Percentiles rank a stretch among this genome's conserved stretches.
These are phyloP conservation scores for Tubulanus polymorphus DNA, from an alignment of 2,888 invertebrate species.

Conservation along the genomic window DNA sequence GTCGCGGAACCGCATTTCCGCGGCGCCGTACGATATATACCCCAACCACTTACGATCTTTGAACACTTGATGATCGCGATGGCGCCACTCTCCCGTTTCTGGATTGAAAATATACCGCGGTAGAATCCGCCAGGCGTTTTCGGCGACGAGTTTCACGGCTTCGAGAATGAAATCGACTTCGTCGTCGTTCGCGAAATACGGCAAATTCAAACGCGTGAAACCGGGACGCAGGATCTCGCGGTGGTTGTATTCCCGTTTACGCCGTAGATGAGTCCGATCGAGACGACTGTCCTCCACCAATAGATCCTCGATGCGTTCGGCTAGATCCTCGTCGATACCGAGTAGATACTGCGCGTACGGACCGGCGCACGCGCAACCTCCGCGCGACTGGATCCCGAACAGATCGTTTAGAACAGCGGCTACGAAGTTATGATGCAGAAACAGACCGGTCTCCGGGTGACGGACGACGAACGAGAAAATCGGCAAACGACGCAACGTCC, in stretches of 20 bases:
- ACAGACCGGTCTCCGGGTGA: slow-evolving; percentile 69
- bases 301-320: slow-evolving; percentile 70
- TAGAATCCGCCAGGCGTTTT: slow-evolving; percentile 80
- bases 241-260: slow-evolving; percentile 57
- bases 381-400: slow-evolving; percentile 76
- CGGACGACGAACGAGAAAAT: slow-evolving; percentile 82
- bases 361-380: slow-evolving; percentile 67
- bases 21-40: slow-evolving; percentile 70
- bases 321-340: slow-evolving; percentile 74
- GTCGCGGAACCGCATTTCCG: slow-evolving; percentile 66
- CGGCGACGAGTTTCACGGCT: slow-evolving; percentile 80
- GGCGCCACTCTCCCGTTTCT: slow-evolving; percentile 86
- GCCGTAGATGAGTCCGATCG: slow-evolving; percentile 57
- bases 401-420: slow-evolving; percentile 83
- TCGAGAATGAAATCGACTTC: slow-evolving; percentile 78
- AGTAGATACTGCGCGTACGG: slow-evolving; percentile 80
- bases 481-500: slow-evolving; percentile 61
- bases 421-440: slow-evolving; percentile 84
- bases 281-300: slow-evolving; percentile 63
- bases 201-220: slow-evolving; percentile 78
- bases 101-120: slow-evolving; percentile 77
- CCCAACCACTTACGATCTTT: slow-evolving; percentile 80
- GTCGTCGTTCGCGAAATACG: slow-evolving; percentile 76
- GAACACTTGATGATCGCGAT: slow-evolving; percentile 69
- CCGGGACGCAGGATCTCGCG: slow-evolving; percentile 74